Evolutionary conservation across 2,888 invertebrate species (phyloP), one percentile per base, ranked within the genome.

Genomic region (Meandrusa payeni): DNA sequence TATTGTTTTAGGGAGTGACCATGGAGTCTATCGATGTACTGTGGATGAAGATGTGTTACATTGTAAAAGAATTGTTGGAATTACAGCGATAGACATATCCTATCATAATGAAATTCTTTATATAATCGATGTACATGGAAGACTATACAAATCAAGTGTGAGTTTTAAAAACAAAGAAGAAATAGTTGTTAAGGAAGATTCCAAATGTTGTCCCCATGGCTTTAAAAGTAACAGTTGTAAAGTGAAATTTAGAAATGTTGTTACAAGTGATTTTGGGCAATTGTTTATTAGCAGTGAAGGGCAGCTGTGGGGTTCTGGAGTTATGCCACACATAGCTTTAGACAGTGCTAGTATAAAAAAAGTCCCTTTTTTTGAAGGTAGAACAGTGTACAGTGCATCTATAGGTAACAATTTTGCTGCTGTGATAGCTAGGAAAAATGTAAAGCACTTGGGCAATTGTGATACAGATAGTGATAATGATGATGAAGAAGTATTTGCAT

Each of bases 321-420:
- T 76, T 58, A 93, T 93, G 88, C 91, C 92, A 3, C 91, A 93
- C 67, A 89, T 93, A 56, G 89, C 90, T 34, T 80, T 93, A 57
- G 89, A 90, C 48, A 83, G 87, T 36, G 70, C 67, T 54, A 89
- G 80, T 57, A 92, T 93, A 49, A 91, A 89, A 51, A 91, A 90
- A 72, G 90, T 93, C 32, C 86, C 82, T 48, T 93, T 93, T 75
- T 93, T 94, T 57, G 91, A 92, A 59, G 92, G 91, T 3, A 82
- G 93, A 54, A 89, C 89, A 47, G 90, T 95, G 11, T 89, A 92
- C 34, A 91, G 92, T 64, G 89, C 94, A 28, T 91, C 91, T 4
- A 92, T 95, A 42, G 96, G 96, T 3, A 89, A 89, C 45, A 92
- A 94, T 63, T 96, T 93, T 88, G 95, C 92, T 65, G 92, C 93